Evolutionary conservation across 2,113 vertebrate species (phyloP), one percentile per base, ranked within the genome.

Genomic region (Edolisoma coerulescens): DNA sequence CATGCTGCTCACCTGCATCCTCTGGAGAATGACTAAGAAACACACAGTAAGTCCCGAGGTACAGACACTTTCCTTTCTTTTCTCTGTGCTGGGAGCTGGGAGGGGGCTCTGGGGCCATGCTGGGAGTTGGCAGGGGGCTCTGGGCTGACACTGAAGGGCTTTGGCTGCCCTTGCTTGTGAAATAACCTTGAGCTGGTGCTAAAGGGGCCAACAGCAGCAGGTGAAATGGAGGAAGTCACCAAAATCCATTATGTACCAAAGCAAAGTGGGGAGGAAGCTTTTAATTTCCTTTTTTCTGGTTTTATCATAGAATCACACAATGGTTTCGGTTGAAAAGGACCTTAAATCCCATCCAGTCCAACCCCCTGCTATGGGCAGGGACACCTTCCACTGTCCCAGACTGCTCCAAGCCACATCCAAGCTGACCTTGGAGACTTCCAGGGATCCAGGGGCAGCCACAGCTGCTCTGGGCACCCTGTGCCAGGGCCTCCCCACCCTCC

Each of bases 1-100:
- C 98, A 99, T 99, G 99, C 91, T 99, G 33, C 91, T 98, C 47
- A 99, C 99, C 2, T 99, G 99, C 96, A 80, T 98, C 44, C 98
- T 99, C 96, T 99, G 99, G 99, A 96, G 98, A 4, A 96, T 99
- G 95, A 98, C 98, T 93, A 98, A 96, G 97, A 99, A 98, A 76
- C 95, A 98, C 96, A 97, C 98, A 84, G 90, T 98, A 92, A 98
- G 97, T 98, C 94, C 97, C 3, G 98, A 99, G 99, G 99, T 99
- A 98, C 91, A 92, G 65, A 53, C 65, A 45, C 61, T 69, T 87
- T 78, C 64, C 64, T 87, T 79, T 80, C 63, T 87, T 83, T 13
- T 95, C 23, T 54, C 44, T 3, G 17, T 11, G 49, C 69, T 53
- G 61, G 77, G 68, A 3, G 19, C 50, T 28, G 71, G 77, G 44